phyloP scores from a whole-genome alignment of 2,113 vertebrate genomes.

The Saccopteryx bilineata region DNA sequence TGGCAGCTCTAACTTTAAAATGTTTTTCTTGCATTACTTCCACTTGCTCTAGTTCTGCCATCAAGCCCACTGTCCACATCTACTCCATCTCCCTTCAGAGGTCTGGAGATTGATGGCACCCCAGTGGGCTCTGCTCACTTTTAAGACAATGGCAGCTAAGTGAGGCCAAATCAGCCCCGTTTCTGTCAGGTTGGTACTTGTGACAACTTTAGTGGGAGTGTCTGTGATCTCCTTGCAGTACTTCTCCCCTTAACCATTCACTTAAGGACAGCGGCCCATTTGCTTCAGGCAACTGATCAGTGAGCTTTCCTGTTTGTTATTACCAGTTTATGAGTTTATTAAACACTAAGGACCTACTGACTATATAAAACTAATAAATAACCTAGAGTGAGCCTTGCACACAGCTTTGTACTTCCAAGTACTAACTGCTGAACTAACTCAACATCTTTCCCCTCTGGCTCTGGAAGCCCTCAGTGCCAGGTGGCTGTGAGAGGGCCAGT shows the following conservation, averaged over 20 bases:
- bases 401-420: slow-evolving; percentile 23
- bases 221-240: not conserved
- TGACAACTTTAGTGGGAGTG: not conserved
- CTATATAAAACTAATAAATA: slow-evolving; percentile 35
- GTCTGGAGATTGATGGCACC: not conserved
- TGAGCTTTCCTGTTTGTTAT: slow-evolving; percentile 4
- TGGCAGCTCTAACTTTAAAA: not conserved
- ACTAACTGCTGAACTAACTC: not conserved
- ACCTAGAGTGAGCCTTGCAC: not conserved
- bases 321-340: not conserved
- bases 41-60: not conserved
- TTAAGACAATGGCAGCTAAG: not conserved
- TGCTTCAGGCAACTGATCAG: not conserved
- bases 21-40: not conserved
- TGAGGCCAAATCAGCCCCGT: not conserved
- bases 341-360: not conserved
- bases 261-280: not conserved
- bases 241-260: not conserved
- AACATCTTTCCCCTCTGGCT: not conserved
- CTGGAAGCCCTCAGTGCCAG: not conserved
- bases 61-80: not conserved
- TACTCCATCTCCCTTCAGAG: not conserved
- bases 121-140: not conserved
- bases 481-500: not conserved
- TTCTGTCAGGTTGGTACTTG: not conserved